Percentiles rank a stretch among this genome's conserved stretches.
These are phyloP conservation scores for Philantomba maxwellii DNA, from an alignment of 2,113 vertebrate genomes.

Conservation along the genomic window DNA sequence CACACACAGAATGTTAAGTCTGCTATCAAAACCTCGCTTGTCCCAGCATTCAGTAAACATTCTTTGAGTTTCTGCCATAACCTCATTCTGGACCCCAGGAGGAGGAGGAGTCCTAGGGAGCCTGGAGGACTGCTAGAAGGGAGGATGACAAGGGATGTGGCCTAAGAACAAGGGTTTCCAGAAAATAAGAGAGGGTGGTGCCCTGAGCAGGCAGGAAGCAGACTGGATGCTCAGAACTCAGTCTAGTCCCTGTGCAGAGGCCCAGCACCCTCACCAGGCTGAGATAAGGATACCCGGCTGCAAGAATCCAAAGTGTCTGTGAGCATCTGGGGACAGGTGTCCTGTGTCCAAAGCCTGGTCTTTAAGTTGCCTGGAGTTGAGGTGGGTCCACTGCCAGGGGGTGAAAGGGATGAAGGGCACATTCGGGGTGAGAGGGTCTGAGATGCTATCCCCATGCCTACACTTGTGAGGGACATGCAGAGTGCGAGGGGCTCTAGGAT, in stretches of 20 bases:
- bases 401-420: not conserved
- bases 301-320: not conserved
- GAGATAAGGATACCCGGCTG: not conserved
- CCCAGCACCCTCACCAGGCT: not conserved
- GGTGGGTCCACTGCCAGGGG: not conserved
- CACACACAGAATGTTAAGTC: not conserved
- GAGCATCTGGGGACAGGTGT: not conserved
- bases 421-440: not conserved
- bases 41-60: not conserved
- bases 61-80: not conserved
- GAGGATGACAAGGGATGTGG: not conserved
- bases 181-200: not conserved
- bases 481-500: not conserved
- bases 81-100: not conserved
- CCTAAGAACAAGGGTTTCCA: not conserved
- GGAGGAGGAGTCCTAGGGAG: not conserved
- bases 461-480: not conserved
- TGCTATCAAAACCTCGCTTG: not conserved
- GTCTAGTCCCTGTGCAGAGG: not conserved
- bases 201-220: not conserved
- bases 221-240: not conserved
- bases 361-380: not conserved
- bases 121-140: not conserved
- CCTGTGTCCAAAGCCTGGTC: not conserved
- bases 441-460: too few species aligned